Conservation (phyloP, 1,140 invertebrate genomes). For the Caenorhabditis latens region DNA sequence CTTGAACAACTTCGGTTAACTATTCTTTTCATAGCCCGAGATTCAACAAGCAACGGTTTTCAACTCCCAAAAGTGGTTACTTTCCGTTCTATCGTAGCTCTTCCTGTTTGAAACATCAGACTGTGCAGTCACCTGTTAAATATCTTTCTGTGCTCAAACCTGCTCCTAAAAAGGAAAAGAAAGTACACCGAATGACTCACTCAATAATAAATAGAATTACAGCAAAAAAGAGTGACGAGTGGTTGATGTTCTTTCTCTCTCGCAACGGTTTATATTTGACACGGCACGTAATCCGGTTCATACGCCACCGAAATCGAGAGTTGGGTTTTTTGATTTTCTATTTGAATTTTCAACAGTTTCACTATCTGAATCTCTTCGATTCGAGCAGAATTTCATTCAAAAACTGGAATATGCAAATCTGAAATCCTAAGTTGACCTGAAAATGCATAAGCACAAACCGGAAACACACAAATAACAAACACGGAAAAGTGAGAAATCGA, state of each 20-base stretch:
- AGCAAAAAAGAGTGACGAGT: background rate
- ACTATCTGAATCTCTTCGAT: background rate
- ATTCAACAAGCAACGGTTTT: too few species aligned
- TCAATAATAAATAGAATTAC: background rate
- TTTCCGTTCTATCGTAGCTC: too few species aligned
- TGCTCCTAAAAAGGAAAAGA: background rate
- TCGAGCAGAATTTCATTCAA: too few species aligned
- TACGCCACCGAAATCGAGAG: slow-evolving; percentile 14
- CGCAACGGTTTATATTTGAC: slow-evolving; percentile 54
- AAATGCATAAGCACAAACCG: background rate
- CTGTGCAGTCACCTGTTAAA: background rate
- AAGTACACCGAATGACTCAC: background rate
- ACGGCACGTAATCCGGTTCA: slow-evolving; percentile 52
- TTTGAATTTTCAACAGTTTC: slow-evolving; percentile 19
- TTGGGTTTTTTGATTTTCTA: background rate
- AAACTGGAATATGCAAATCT: slow-evolving; percentile 46
- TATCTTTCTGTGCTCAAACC: slow-evolving; percentile 6
- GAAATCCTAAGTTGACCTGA: background rate
- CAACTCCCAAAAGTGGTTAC: too few species aligned
- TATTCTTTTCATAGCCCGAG: too few species aligned
- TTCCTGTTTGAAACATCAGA: too few species aligned
- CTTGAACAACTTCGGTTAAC: too few species aligned
- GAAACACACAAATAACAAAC: slow-evolving; percentile 9
- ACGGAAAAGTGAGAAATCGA: background rate
- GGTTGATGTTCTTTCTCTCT: slow-evolving; percentile 14